Evolutionary conservation across 2,797 vertebrate genomes (phyloP), one percentile per base, ranked within the genome.

Genomic region (Danio kyathit): DNA sequence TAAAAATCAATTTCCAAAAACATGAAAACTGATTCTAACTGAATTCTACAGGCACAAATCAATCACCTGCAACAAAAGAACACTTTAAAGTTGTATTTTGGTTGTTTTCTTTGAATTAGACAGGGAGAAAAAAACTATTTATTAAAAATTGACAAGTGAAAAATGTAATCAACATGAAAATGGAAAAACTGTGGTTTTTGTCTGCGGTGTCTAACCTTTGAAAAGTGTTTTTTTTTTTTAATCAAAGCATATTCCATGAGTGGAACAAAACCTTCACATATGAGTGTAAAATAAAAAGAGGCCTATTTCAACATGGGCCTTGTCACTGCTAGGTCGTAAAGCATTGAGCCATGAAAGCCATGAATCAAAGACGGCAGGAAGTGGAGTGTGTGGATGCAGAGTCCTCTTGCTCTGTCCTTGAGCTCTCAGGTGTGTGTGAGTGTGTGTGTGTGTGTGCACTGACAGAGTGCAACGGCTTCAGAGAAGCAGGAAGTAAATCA

Each of bases 401-500:
- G 57, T 83, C 52, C 59, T 74, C 40, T 82, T 19, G 56, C 29
- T 73, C 57, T 69, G 85, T 86, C 85, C 83, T 84, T 86, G 82
- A 80, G 77, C 69, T 46, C 73, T 52, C 48, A 52, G 54, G 13
- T 19, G 51, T 71, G 76, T 60, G 76, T 72, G 67, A 41, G 78
- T 77, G 48, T n/a, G 21, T 49, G 63, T 78, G 73, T 54, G 48
- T 51, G 52, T 40, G 74, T 79, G 75, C 85, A 89, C 83, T 88
- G 91, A 91, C 89, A 84, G 89, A 91, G 88, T 87, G 70, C 84
- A 84, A 78, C 87, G 83, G 87, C 84, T 74, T 51, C 46, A 81
- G 57, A 86, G 79, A 88, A 84, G 89, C 86, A 88, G 82, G 86
- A 74, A 91, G 89, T 92, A 92, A 93, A 92, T 92, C 88, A 90